Evolutionary conservation across 1,140 invertebrate species (phyloP), one percentile per base, ranked within the genome.

Genomic region (Brachionus koreanus): DNA sequence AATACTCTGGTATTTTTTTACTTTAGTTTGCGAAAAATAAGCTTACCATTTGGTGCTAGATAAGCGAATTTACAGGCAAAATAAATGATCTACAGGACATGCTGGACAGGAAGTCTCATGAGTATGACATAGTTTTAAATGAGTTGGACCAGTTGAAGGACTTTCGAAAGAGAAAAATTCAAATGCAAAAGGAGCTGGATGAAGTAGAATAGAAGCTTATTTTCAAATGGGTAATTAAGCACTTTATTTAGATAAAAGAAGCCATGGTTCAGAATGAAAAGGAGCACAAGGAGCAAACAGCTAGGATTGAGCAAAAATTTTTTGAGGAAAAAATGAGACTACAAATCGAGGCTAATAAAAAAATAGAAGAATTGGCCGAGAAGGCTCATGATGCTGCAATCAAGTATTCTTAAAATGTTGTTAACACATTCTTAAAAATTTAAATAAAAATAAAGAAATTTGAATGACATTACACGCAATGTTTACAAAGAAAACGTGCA

Each of bases 301-400:
- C 84, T 49, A 85, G 85, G 76, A 86, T 88, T 86, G 87, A 89
- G 84, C 87, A 88, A 79, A 88, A 88, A 84, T 88, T 88, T 84
- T 88, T 88, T 85, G 87, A 89, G 83, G 87, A 89, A 85, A 88
- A 88, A 86, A 87, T 88, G 86, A 84, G 86, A 82, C 83, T 89
- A 16, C 87, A 88, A 84, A 86, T 88, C 83, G 88, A 89, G 84
- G 87, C 88, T 6, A 88, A 87, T 82, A 86, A 88, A 82, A 89
- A 88, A 84, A 89, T 88, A 72, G 86, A 86, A 52, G 88, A 89
- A 76, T 82, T 88, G 23, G 87, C 88, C 33, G 86, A 88, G 83
- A 86, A 85, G 83, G 88, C 88, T 33, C 88, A 89, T 82, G 86
- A 85, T 61, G 87, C 88, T 83, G 88, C 88, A 16, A 87, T 89